Evolutionary conservation across 2,888 invertebrate species (phyloP).

Genomic region (Rotaria macrura): DNA sequence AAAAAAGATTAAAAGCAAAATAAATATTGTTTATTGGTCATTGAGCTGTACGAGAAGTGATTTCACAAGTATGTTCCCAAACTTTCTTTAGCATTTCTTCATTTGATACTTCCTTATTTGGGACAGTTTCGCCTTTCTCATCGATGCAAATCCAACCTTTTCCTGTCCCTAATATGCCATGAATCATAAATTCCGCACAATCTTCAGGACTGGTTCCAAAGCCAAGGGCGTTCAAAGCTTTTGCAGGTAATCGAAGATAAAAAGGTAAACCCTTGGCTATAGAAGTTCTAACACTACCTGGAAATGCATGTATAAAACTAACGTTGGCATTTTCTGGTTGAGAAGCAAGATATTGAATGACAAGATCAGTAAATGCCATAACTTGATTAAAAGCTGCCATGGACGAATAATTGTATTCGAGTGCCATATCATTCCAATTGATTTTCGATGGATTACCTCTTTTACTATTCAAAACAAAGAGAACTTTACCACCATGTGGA

Average conservation of each 20-base stretch:
- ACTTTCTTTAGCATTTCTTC: neutral
- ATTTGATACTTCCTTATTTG: neutral
- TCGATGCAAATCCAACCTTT: neutral
- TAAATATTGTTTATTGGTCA: neutral
- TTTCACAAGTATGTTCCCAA: neutral
- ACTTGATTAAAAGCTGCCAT: neutral
- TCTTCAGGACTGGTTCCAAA: neutral
- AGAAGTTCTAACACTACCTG: neutral
- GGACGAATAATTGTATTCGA: neutral
- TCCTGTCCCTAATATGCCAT: neutral
- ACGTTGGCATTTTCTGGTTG: neutral
- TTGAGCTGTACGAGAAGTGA: neutral
- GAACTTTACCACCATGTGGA: neutral
- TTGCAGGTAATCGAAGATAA: neutral
- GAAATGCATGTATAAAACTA: neutral
- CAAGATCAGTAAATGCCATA: neutral
- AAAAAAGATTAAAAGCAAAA: neutral
- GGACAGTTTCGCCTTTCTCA: too few species aligned
- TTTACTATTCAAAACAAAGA: neutral
- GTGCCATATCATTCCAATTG: neutral
- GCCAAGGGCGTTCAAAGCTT: neutral
- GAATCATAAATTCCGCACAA: neutral
- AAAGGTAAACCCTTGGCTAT: neutral
- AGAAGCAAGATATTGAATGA: neutral
- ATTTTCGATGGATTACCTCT: neutral